Evolutionary conservation across 2,888 invertebrate genomes (phyloP), one percentile per base, ranked within the genome.

Genomic region (Trachelus troglodyta): DNA sequence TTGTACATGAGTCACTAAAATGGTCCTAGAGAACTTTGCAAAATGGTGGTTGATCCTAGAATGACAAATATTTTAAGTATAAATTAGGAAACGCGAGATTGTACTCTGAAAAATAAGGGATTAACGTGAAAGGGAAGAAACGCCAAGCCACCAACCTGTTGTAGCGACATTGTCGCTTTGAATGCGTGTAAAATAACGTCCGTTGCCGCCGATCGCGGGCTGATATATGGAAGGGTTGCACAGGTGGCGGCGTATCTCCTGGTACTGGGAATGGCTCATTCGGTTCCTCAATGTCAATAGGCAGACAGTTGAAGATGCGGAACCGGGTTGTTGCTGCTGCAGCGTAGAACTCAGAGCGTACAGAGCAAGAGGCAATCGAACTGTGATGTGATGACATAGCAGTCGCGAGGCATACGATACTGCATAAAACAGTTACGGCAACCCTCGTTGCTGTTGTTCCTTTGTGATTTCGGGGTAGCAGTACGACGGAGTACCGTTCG

Each of bases 91-190:
- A 12, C 31, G n/a, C 35, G 15, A 68, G 33, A 75, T 33, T 71
- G 56, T 76, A 35, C 23, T 75, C 78, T 78, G 78, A 40, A 78
- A 76, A 73, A 76, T 68, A 68, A 76, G 35, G 78, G 68, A 85
- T 85, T 83, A 83, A 86, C 84, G 79, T 79, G 74, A 83, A 81
- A 76, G 69, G 77, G 80, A 83, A 83, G 83, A 83, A 85, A 85
- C 85, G 83, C 87, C 83, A 84, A 85, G 86, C 84, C 85, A 88
- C 88, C 88, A 89, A 88, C 89, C 89, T 89, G 89, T 84, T 84
- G 83, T 76, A 85, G 82, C 83, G 86, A 86, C 86, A 88, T 83
- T 86, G 85, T 15, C 40, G 83, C 82, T 83, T 84, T 86, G 86
- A 85, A 87, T 87, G 84, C 84, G 76, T 82, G 85, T n/a, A 23